These are phyloP conservation scores for Threskiornis aethiopicus DNA, from an alignment of 2,797 vertebrate species.

Conservation along the genomic window DNA sequence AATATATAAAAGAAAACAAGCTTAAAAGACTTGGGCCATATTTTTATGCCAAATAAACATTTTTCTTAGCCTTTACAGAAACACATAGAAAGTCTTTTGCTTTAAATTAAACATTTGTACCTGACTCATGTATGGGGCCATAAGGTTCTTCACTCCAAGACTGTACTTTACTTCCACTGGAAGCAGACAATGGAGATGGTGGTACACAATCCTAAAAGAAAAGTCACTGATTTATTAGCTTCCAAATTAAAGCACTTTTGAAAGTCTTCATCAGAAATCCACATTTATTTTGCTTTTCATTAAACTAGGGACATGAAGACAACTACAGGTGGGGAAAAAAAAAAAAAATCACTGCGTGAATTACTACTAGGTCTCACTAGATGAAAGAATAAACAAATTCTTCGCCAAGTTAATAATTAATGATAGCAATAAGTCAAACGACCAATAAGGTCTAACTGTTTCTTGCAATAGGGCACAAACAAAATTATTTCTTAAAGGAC, in stretches of 20 bases:
- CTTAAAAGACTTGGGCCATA: background rate
- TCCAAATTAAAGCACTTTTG: background rate
- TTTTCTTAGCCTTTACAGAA: background rate
- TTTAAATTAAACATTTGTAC: slow-evolving; percentile 40
- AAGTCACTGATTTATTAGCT: background rate
- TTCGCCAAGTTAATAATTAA: background rate
- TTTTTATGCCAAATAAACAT: background rate
- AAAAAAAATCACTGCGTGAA: background rate
- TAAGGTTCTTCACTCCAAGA: background rate
- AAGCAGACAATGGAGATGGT: slow-evolving; percentile 16
- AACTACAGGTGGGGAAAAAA: background rate
- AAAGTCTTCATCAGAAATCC: background rate
- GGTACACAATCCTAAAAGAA: slow-evolving; percentile 52
- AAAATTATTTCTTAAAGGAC: background rate
- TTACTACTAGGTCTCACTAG: background rate
- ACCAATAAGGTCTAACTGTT: background rate
- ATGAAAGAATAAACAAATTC: background rate
- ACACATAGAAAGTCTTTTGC: background rate
- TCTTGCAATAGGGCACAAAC: background rate
- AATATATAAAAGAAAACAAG: background rate
- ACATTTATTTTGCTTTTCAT: background rate
- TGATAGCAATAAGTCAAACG: background rate
- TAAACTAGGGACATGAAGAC: background rate
- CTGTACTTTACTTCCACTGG: slow-evolving; percentile 36
- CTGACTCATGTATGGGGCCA: slow-evolving; percentile 41